Percentiles rank a stretch among this genome's conserved stretches.
Evolutionary conservation across 2,888 invertebrate genomes (phyloP).

Genomic region (Tromatobia lineatoria): DNA sequence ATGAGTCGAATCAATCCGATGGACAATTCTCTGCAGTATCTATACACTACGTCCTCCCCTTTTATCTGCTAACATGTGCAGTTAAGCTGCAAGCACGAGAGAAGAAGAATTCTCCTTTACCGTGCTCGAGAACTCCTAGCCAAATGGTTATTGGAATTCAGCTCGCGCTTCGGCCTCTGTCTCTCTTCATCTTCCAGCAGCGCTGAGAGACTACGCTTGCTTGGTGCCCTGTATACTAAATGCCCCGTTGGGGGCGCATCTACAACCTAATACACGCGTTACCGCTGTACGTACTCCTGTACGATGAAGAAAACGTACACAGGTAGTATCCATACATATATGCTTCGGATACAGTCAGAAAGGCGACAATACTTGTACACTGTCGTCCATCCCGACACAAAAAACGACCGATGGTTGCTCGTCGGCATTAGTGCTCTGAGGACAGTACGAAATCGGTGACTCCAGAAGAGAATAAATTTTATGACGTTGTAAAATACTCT

Average conservation of each 20-base stretch:
- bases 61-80: neutral
- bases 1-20: conserved; percentile 54
- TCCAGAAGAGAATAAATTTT: neutral
- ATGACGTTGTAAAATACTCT: neutral
- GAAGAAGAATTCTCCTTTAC: conserved; percentile 15
- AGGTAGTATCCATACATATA: neutral
- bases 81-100: conserved; percentile 10
- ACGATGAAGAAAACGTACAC: conserved; percentile 37
- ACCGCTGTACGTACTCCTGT: conserved; percentile 58
- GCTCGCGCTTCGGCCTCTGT: conserved; percentile 61
- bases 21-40: conserved; percentile 28
- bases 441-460: neutral
- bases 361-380: conserved; percentile 25
- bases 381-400: neutral
- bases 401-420: neutral
- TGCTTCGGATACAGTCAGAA: neutral
- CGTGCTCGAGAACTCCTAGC: conserved; percentile 23
- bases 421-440: neutral
- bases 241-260: conserved; percentile 65
- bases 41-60: neutral
- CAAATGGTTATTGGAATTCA: conserved; percentile 69
- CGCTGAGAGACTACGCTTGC: conserved; percentile 59
- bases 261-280: conserved; percentile 70
- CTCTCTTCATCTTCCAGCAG: conserved; percentile 36
- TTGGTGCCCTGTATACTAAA: conserved; percentile 73